Conservation (phyloP, 2,113 vertebrate genomes). For the Fulica atra region DNA sequence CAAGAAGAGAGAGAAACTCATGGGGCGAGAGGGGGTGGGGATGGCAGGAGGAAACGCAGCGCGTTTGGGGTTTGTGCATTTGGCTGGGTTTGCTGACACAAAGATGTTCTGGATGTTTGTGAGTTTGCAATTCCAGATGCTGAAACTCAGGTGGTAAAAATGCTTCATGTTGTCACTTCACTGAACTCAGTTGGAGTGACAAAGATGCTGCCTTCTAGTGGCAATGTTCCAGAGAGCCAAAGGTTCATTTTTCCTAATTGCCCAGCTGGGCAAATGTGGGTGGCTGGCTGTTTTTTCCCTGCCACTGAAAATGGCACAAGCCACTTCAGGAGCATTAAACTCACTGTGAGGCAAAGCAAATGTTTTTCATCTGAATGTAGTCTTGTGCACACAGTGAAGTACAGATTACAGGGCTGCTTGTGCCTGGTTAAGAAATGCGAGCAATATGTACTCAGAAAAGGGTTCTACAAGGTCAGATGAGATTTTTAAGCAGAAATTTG, state of each 20-base stretch:
- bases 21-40: neutral
- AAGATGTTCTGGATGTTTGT: neutral
- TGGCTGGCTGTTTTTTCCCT: neutral
- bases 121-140: neutral
- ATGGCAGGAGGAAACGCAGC: neutral
- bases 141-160: slow-evolving; percentile 24
- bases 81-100: neutral
- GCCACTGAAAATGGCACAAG: slow-evolving; percentile 14
- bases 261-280: neutral
- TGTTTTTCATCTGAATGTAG: neutral
- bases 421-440: slow-evolving; percentile 23
- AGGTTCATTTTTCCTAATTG: slow-evolving; percentile 18
- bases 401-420: neutral
- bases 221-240: slow-evolving; percentile 61
- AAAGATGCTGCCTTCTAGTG: neutral
- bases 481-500: neutral
- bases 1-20: neutral
- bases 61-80: accelerated
- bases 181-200: neutral
- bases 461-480: neutral
- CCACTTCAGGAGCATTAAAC: neutral
- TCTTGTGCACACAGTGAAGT: neutral
- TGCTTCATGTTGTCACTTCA: neutral
- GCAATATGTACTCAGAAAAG: neutral
- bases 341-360: neutral